A percentile compares a stretch with the other conserved stretches of the same genome.
Conservation (phyloP, 92 coral and sea anemone genomes). For the Actinernus sp. region DNA sequence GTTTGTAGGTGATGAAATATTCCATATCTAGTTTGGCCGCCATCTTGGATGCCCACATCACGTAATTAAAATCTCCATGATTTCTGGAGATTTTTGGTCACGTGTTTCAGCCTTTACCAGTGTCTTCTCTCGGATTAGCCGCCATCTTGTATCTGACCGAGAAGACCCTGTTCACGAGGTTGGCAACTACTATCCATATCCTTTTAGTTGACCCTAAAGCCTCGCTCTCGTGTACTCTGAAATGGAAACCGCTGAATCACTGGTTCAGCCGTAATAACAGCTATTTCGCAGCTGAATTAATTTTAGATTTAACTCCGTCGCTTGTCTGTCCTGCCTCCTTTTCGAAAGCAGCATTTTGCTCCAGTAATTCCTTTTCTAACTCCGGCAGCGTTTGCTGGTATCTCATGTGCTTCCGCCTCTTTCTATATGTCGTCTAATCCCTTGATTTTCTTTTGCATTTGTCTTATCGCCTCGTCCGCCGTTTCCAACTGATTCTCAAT, state of each 20-base stretch:
- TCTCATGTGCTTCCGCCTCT: constrained; percentile 26
- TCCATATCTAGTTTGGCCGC: no score
- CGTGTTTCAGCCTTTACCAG: no score
- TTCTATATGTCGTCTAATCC: constrained; percentile 9
- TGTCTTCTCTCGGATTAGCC: no score
- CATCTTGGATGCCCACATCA: no score
- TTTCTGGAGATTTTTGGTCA: no score
- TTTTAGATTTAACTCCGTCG: no score
- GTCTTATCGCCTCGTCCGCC: constrained; percentile 12
- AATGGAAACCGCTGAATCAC: constrained; percentile 44
- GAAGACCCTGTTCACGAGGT: no score
- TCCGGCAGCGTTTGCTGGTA: constrained; percentile 51
- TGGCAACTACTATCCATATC: constrained; percentile 38
- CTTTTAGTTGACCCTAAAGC: constrained; percentile 47
- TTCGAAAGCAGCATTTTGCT: constrained; percentile 56
- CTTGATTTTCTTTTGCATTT: constrained; percentile 7
- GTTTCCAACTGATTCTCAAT: constrained; percentile 13
- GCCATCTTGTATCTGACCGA: no score
- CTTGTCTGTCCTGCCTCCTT: no score
- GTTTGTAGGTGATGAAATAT: no score
- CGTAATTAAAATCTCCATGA: no score
- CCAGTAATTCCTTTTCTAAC: constrained; percentile 58
- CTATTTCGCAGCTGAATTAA: constrained; percentile 47
- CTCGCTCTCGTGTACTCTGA: constrained; percentile 51
- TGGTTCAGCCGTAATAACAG: constrained; percentile 56